These are phyloP conservation scores for Calliphora vicina DNA, from an alignment of 1,140 invertebrate species.

Conservation along the genomic window DNA sequence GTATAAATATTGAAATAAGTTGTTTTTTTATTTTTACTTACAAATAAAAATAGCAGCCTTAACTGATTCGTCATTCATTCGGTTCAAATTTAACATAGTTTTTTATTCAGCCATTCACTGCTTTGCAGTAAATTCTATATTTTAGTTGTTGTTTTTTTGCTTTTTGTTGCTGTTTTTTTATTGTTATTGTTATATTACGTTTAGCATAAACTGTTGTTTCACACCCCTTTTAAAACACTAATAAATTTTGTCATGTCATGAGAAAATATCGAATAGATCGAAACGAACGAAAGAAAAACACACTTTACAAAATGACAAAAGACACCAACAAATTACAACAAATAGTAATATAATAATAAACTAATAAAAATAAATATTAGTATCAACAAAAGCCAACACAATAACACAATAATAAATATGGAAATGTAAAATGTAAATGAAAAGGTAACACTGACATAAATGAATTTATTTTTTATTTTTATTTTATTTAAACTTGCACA, in stretches of 20 bases:
- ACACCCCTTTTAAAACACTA: conserved; percentile 9
- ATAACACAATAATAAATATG: too few species aligned
- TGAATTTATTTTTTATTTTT: too few species aligned
- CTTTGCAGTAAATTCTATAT: conserved; percentile 41
- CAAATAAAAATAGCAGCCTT: conserved; percentile 62
- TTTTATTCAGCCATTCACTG: conserved; percentile 57
- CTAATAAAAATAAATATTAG: background rate
- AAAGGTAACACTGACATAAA: too few species aligned
- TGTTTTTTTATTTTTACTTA: too few species aligned
- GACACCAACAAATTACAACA: background rate
- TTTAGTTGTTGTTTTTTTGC: background rate
- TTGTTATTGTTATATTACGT: background rate
- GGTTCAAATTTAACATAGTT: conserved; percentile 63
- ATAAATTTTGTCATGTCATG: background rate
- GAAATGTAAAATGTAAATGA: too few species aligned
- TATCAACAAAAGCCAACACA: too few species aligned
- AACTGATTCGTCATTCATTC: conserved; percentile 64
- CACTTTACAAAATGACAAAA: background rate
- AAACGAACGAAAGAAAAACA: background rate
- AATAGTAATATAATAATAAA: background rate
- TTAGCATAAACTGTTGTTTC: background rate
- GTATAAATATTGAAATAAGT: too few species aligned
- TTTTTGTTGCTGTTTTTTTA: background rate
- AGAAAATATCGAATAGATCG: background rate
- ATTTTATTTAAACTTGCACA: too few species aligned